Percentiles rank a stretch among this genome's conserved stretches.
phyloP scores from a whole-genome alignment of 2,888 invertebrate species.

The Rotaria sp. region DNA sequence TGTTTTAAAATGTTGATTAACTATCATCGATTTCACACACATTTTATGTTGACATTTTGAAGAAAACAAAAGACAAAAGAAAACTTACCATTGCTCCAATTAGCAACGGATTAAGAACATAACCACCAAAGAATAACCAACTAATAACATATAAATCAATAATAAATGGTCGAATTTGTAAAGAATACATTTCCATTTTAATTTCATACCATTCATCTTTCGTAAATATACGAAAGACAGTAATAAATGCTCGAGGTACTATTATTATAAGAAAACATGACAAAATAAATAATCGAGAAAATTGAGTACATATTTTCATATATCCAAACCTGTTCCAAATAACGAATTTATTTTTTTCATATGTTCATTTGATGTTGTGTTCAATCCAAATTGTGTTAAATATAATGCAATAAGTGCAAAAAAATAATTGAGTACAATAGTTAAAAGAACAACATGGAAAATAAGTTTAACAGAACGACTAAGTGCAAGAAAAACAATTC shows the following conservation, averaged over 20 bases:
- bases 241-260: constrained; percentile 23
- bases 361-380: background rate
- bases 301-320: no score
- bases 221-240: constrained; percentile 3
- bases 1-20: no score
- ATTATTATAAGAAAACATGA: background rate
- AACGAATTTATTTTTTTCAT: background rate
- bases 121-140: constrained; percentile 25
- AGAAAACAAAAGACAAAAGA: no score
- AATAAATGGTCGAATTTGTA: background rate
- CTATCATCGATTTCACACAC: no score
- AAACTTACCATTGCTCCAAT: constrained; percentile 1
- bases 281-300: no score
- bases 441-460: constrained; percentile 21
- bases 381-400: constrained; percentile 22
- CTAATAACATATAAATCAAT: background rate
- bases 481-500: constrained; percentile 14
- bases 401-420: background rate
- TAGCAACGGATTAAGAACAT: background rate
- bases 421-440: constrained; percentile 4
- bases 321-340: background rate
- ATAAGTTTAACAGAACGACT: constrained; percentile 11
- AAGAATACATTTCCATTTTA: background rate
- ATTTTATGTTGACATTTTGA: no score
- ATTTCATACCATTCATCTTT: constrained; percentile 31